Evolutionary conservation across 2,113 vertebrate species (phyloP).

Genomic region (Pseudolaguvia tuberculata): DNA sequence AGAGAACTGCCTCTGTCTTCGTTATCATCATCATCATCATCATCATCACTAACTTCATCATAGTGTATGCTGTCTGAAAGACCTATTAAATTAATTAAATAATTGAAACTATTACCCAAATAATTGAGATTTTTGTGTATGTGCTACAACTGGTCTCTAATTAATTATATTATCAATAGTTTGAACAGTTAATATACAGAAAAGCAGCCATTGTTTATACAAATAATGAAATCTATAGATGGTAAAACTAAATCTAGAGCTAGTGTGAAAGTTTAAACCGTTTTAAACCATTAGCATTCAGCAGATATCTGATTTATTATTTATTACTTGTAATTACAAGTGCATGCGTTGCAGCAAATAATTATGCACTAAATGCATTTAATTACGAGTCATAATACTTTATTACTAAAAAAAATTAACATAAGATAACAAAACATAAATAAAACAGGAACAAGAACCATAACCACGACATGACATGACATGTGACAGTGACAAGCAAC

Average conservation of each 20-base stretch:
- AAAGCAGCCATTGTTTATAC: not conserved
- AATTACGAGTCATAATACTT: too few species aligned
- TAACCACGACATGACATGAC: too few species aligned
- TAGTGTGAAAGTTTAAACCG: not conserved
- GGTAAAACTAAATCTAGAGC: not conserved
- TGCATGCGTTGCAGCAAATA: not conserved
- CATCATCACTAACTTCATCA: conserved; percentile 81
- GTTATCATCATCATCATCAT: conserved; percentile 57
- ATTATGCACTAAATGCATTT: too few species aligned
- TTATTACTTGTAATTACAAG: not conserved
- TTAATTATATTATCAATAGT: not conserved
- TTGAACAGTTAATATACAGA: not conserved
- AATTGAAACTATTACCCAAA: too few species aligned
- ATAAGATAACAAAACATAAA: too few species aligned
- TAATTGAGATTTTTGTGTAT: not conserved
- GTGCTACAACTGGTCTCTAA: not conserved
- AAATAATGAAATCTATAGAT: not conserved
- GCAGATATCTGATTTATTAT: not conserved
- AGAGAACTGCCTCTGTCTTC: conserved; percentile 59
- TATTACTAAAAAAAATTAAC: too few species aligned
- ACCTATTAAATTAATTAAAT: conserved; percentile 62
- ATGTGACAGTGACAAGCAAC: too few species aligned
- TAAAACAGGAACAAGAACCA: too few species aligned
- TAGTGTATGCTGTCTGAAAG: conserved; percentile 89
- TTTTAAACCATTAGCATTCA: not conserved